Evolutionary conservation across 2,888 invertebrate genomes (phyloP).

Genomic region (Graphium colonna): DNA sequence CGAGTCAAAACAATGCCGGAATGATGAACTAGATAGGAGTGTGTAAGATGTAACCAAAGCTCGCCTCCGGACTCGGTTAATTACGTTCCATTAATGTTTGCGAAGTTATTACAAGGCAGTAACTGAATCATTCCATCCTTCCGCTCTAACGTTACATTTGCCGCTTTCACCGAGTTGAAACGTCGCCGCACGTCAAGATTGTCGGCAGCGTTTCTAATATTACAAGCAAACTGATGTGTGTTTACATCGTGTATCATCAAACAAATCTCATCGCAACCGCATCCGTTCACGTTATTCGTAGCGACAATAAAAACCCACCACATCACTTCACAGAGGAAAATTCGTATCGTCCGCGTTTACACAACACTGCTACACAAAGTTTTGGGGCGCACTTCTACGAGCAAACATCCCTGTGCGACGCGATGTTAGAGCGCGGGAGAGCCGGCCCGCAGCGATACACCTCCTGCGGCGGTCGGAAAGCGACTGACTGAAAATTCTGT

Average conservation of each 20-base stretch:
- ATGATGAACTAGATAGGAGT: not conserved
- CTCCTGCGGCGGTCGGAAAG: constrained; percentile 61
- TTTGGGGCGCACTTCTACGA: constrained; percentile 65
- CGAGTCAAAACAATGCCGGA: not conserved
- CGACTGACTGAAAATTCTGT: constrained; percentile 74
- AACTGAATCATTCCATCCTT: constrained; percentile 64
- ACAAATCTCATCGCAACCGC: constrained; percentile 61
- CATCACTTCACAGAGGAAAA: constrained; percentile 46
- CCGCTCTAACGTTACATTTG: constrained; percentile 52
- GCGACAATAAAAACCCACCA: constrained; percentile 56
- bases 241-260: constrained; percentile 65
- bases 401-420: constrained; percentile 70
- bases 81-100: constrained; percentile 34
- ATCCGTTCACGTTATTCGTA: constrained; percentile 48
- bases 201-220: constrained; percentile 53
- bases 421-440: constrained; percentile 67
- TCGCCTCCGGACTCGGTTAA: not conserved
- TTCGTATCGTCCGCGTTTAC: constrained; percentile 35
- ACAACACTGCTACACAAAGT: constrained; percentile 52
- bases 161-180: constrained; percentile 58
- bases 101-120: constrained; percentile 49
- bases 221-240: constrained; percentile 57
- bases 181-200: constrained; percentile 47
- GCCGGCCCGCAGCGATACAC: constrained; percentile 51
- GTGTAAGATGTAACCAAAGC: constrained; percentile 3